Percentiles rank a stretch among this genome's conserved stretches.
phyloP scores from a whole-genome alignment of 2,888 invertebrate species.

The Dynastes tityus region DNA sequence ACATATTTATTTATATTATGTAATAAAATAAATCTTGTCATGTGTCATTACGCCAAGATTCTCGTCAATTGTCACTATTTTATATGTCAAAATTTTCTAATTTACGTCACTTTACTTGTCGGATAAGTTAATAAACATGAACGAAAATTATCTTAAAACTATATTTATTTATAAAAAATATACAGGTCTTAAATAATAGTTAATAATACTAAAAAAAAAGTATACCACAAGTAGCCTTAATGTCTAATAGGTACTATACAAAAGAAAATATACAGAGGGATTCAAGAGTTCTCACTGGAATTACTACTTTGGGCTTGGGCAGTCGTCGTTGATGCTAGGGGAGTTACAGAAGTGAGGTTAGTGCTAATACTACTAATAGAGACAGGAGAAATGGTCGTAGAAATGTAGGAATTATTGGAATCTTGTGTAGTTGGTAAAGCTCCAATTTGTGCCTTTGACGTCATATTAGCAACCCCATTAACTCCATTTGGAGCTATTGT shows the following conservation, averaged over 20 bases:
- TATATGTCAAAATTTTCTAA: neutral
- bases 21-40: too few relatives aligned
- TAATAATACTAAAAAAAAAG: constrained; percentile 14
- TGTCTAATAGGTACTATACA: neutral
- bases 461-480: constrained; percentile 2
- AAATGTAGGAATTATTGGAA: constrained; percentile 43
- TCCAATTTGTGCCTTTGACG: constrained; percentile 45
- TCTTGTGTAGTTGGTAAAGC: constrained; percentile 18
- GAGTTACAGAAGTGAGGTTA: constrained; percentile 19
- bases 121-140: neutral
- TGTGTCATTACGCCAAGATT: neutral
- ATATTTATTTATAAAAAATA: constrained; percentile 38
- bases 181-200: constrained; percentile 27
- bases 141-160: constrained; percentile 6
- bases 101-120: neutral
- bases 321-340: constrained; percentile 34
- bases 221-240: constrained; percentile 1
- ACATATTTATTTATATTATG: too few relatives aligned
- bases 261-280: neutral
- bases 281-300: constrained; percentile 48
- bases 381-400: constrained; percentile 6
- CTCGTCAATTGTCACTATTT: neutral
- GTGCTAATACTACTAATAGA: constrained; percentile 20
- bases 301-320: constrained; percentile 28
- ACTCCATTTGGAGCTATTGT: constrained; percentile 25